A percentile compares a stretch with the other conserved stretches of the same genome.
Evolutionary conservation across 2,888 invertebrate species (phyloP).

Genomic region (Selenia dentaria): DNA sequence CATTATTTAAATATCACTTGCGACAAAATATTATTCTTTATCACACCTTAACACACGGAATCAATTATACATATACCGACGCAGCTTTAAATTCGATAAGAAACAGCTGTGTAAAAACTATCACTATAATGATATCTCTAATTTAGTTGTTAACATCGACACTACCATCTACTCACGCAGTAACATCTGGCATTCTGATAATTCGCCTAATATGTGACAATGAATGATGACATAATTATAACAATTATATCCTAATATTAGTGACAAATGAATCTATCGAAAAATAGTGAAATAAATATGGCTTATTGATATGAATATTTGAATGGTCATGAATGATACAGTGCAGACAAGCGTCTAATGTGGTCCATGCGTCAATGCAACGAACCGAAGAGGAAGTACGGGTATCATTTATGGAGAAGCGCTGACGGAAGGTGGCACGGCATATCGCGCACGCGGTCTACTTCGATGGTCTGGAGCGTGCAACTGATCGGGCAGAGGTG

Average conservation of each 20-base stretch:
- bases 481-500: conserved; percentile 58
- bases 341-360: conserved; percentile 80
- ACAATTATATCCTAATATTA: conserved; percentile 31
- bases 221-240: conserved; percentile 40
- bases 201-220: conserved; percentile 29
- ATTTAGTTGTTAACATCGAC: conserved; percentile 14
- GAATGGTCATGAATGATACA: conserved; percentile 49
- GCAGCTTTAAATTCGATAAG: background rate
- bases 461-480: conserved; percentile 67
- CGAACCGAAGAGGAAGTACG: conserved; percentile 76
- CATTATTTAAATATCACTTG: too few relatives aligned
- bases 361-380: conserved; percentile 82
- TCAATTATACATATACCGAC: too few relatives aligned
- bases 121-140: conserved; percentile 3
- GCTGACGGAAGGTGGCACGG: conserved; percentile 67
- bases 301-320: conserved; percentile 27
- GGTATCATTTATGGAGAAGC: conserved; percentile 71
- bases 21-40: too few relatives aligned
- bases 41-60: too few relatives aligned
- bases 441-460: conserved; percentile 76
- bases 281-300: conserved; percentile 25
- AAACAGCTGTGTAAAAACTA: conserved; percentile 6
- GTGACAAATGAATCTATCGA: conserved; percentile 26
- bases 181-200: conserved; percentile 32
- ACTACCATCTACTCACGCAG: conserved; percentile 33